These are phyloP conservation scores for Gymnothorax reevesii DNA, from an alignment of 2,797 vertebrate genomes.

Conservation along the genomic window DNA sequence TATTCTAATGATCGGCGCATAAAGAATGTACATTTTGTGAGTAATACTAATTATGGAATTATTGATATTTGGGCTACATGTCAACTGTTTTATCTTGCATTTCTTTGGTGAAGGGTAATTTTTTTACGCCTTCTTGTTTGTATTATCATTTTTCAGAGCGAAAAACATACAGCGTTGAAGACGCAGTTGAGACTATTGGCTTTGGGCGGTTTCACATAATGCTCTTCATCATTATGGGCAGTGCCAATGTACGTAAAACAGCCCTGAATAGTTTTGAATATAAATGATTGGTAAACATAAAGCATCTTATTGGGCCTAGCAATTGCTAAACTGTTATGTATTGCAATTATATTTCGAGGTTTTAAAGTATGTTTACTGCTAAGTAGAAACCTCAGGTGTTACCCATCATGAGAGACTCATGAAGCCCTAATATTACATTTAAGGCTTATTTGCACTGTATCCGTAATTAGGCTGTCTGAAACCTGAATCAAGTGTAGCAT, in stretches of 20 bases:
- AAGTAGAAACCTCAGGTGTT: neutral
- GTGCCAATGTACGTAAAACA: conserved; percentile 76
- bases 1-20: neutral
- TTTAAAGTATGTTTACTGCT: neutral
- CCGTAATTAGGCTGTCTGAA: neutral
- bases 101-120: neutral
- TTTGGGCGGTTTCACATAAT: conserved; percentile 89
- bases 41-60: neutral
- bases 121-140: neutral
- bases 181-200: conserved; percentile 88
- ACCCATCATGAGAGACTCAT: neutral
- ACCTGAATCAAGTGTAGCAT: neutral
- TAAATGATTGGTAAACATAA: neutral
- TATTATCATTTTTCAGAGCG: conserved; percentile 52
- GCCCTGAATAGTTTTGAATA: neutral
- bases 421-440: neutral
- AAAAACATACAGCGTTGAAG: conserved; percentile 84
- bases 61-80: neutral
- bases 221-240: conserved; percentile 91
- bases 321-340: neutral
- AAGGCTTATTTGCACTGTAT: neutral
- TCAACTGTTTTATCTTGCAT: neutral
- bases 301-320: neutral
- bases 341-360: neutral
- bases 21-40: neutral